Conservation (phyloP, 1,140 invertebrate genomes). For the Drosophila asahinai region DNA sequence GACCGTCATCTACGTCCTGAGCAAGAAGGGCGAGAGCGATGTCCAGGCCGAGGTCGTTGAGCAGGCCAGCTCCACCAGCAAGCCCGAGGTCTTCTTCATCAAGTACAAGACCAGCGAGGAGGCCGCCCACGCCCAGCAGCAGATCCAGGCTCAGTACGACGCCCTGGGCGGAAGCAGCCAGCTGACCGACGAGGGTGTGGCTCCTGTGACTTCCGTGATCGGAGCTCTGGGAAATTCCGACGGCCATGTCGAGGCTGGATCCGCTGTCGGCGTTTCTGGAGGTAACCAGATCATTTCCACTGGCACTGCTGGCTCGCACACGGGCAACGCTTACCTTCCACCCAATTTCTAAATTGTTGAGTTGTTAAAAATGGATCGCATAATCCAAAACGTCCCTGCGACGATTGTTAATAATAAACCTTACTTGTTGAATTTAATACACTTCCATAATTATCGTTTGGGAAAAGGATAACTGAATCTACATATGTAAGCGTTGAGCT, state of each 20-base stretch:
- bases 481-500: too few species aligned
- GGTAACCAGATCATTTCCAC: constrained; percentile 39
- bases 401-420: constrained; percentile 72
- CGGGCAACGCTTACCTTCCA: constrained; percentile 80
- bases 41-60: constrained; percentile 76
- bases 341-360: constrained; percentile 79
- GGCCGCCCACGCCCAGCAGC: constrained; percentile 80
- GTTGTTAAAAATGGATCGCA: constrained; percentile 30
- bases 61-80: constrained; percentile 87
- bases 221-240: constrained; percentile 69
- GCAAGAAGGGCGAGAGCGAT: constrained; percentile 87
- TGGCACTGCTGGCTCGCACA: constrained; percentile 33
- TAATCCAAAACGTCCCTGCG: constrained; percentile 6
- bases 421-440: constrained; percentile 61
- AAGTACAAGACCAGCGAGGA: constrained; percentile 90
- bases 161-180: constrained; percentile 80
- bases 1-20: constrained; percentile 94
- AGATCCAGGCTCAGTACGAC: constrained; percentile 84
- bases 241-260: constrained; percentile 35
- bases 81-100: constrained; percentile 92
- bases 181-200: constrained; percentile 80
- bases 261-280: constrained; percentile 33
- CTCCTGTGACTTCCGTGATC: constrained; percentile 81
- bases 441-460: neutral
- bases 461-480: too few species aligned